Conservation (phyloP, 1,140 invertebrate species). For the Palaemon carinicauda region DNA sequence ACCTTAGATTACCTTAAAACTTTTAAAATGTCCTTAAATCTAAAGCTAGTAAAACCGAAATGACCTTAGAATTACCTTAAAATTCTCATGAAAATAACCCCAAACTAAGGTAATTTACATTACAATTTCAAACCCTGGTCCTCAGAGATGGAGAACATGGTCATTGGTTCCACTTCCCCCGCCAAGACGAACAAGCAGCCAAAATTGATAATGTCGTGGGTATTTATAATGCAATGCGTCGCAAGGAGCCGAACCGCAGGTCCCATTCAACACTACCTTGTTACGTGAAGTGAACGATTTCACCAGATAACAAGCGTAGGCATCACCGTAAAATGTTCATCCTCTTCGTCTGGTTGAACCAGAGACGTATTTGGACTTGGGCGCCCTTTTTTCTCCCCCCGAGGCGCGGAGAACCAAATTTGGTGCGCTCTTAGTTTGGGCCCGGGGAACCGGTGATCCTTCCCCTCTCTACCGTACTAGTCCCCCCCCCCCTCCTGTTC, state of each 20-base stretch:
- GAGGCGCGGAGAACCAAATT: constrained; percentile 40
- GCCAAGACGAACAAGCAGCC: constrained; percentile 31
- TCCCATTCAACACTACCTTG: constrained; percentile 46
- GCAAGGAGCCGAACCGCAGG: constrained; percentile 2
- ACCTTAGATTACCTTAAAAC: no score
- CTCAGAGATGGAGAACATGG: constrained; percentile 9
- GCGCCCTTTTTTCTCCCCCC: no score
- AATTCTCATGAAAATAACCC: no score
- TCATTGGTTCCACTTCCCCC: constrained; percentile 34
- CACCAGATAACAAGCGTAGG: constrained; percentile 55
- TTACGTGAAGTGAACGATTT: constrained; percentile 53
- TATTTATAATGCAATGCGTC: constrained; percentile 46
- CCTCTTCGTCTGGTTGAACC: constrained; percentile 53
- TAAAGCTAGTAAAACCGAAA: no score
- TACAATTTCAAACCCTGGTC: no score
- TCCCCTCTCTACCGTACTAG: no score
- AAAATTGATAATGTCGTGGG: constrained; percentile 47
- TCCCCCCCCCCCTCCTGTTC: constrained; percentile 20
- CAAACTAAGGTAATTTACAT: no score
- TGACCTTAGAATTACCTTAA: no score
- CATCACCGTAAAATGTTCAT: constrained; percentile 56
- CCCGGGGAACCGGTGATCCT: constrained; percentile 12
- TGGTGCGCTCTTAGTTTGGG: constrained; percentile 20
- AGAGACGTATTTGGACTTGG: constrained; percentile 55
- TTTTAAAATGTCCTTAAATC: no score